A percentile compares a stretch with the other conserved stretches of the same genome.
These are phyloP conservation scores for Blennius ocellaris DNA, from an alignment of 2,113 vertebrate species.

Conservation along the genomic window DNA sequence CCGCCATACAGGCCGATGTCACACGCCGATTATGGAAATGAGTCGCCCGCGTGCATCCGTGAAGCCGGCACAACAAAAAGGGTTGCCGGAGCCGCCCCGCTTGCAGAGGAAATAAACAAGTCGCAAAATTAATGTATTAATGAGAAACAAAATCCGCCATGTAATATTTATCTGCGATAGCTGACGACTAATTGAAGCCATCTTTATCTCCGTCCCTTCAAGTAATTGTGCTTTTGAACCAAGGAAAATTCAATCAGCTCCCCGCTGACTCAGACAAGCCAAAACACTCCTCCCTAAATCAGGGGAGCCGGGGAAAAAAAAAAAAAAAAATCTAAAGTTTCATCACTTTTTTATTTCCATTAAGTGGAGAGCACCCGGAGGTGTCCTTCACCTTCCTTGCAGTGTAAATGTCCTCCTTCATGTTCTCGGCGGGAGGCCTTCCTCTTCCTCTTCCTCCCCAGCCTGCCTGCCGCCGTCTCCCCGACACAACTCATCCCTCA, in stretches of 20 bases:
- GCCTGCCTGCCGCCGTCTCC: slow-evolving; percentile 21
- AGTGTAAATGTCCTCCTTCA: slow-evolving; percentile 68
- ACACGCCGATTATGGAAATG: slow-evolving; percentile 57
- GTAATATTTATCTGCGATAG: slow-evolving; percentile 39
- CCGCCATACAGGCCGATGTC: slow-evolving; percentile 33
- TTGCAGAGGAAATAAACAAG: slow-evolving; percentile 37
- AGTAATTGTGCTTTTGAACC: slow-evolving; percentile 70
- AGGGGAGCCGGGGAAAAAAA: slow-evolving; percentile 19
- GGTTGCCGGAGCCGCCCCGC: neutral
- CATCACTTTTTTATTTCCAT: slow-evolving; percentile 59
- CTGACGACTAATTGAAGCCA: slow-evolving; percentile 51
- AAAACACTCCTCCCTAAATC: slow-evolving; percentile 48
- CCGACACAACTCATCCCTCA: slow-evolving; percentile 57
- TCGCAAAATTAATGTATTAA: slow-evolving; percentile 38
- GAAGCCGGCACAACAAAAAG: slow-evolving; percentile 21
- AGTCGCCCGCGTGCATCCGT: neutral
- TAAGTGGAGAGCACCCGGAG: slow-evolving; percentile 54
- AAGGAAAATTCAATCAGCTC: slow-evolving; percentile 59
- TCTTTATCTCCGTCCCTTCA: slow-evolving; percentile 65
- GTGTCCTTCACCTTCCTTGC: slow-evolving; percentile 66
- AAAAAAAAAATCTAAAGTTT: slow-evolving; percentile 42
- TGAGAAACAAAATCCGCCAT: slow-evolving; percentile 47
- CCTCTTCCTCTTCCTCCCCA: slow-evolving; percentile 27
- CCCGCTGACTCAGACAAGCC: slow-evolving; percentile 53
- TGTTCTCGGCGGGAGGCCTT: slow-evolving; percentile 70